Percentiles rank a stretch among this genome's conserved stretches.
Evolutionary conservation across 1,140 invertebrate species (phyloP).

Genomic region (Sipha flava): DNA sequence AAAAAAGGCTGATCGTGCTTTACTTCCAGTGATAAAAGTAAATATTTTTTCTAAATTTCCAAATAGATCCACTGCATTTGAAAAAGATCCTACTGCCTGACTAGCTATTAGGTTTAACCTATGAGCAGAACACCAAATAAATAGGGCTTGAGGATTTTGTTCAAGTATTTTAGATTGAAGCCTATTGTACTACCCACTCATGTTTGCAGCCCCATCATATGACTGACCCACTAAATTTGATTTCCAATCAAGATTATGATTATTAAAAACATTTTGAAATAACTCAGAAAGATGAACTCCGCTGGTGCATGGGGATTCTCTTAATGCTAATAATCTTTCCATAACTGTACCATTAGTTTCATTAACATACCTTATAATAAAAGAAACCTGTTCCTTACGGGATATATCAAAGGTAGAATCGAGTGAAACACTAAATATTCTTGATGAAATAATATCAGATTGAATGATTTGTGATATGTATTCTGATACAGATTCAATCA

Average conservation of each 20-base stretch:
- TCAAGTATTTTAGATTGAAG: background rate
- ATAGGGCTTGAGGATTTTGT: background rate
- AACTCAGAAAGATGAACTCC: background rate
- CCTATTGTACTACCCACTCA: background rate
- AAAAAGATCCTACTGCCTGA: background rate
- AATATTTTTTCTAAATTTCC: background rate
- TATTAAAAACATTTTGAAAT: background rate
- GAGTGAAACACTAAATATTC: no score
- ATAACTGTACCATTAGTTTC: no score
- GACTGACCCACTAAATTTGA: background rate
- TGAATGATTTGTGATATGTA: no score
- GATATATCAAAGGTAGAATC: no score
- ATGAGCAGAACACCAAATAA: background rate
- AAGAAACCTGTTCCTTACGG: no score
- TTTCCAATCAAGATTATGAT: background rate
- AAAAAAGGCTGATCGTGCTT: background rate
- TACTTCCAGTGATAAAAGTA: background rate
- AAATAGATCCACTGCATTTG: background rate
- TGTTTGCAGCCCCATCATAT: background rate
- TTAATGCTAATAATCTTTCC: background rate
- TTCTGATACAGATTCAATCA: no score
- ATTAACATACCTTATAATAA: no score
- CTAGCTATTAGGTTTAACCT: background rate
- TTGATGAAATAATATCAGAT: no score
- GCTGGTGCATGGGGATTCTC: background rate